Evolutionary conservation across 2,797 vertebrate species (phyloP).

Genomic region (Hippopotamyrus pictus): DNA sequence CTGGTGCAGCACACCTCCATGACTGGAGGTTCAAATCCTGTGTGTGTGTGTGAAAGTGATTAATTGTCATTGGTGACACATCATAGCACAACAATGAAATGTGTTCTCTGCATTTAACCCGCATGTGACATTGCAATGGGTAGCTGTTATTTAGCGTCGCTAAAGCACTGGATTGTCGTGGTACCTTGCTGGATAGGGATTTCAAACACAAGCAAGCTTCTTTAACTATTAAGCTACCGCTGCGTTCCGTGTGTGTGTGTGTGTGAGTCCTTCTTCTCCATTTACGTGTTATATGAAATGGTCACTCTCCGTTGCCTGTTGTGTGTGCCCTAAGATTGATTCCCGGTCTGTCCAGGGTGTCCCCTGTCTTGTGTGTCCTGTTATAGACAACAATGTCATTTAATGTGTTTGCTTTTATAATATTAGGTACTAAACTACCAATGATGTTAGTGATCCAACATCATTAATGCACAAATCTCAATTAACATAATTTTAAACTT

Average conservation of each 20-base stretch:
- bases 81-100: background rate
- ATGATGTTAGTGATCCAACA: background rate
- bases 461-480: background rate
- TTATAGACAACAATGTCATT: background rate
- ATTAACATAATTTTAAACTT: background rate
- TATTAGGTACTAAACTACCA: background rate
- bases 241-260: background rate
- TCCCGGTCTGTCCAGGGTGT: background rate
- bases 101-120: background rate
- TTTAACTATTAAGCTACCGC: too few relatives aligned
- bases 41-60: background rate
- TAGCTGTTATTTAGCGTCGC: too few relatives aligned
- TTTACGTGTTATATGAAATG: background rate
- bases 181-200: too few relatives aligned
- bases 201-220: too few relatives aligned
- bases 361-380: background rate
- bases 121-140: too few relatives aligned
- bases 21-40: background rate
- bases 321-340: background rate
- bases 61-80: background rate
- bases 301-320: background rate
- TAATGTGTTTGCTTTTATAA: background rate
- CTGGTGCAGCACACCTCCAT: background rate
- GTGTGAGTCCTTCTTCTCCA: background rate
- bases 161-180: too few relatives aligned